Evolutionary conservation across 2,888 invertebrate genomes (phyloP).

Genomic region (Orthonychiurus folsomi): DNA sequence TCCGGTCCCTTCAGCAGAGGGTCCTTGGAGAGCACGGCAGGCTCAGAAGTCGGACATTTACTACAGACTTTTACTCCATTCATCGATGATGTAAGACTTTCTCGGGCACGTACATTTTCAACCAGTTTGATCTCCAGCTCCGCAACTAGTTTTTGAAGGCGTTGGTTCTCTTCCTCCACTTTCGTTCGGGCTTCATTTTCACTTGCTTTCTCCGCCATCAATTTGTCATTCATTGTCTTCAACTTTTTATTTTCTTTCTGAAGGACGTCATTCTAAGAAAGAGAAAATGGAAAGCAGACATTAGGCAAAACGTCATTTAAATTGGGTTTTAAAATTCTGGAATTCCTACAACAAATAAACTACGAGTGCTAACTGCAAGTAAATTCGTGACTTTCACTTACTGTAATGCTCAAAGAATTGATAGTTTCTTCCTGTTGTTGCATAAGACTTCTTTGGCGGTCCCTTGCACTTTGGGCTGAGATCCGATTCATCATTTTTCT

Average conservation of each 20-base stretch:
- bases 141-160: slow-evolving; percentile 20
- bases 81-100: neutral
- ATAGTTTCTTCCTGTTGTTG: slow-evolving; percentile 30
- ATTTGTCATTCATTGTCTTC: slow-evolving; percentile 15
- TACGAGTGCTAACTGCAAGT: too few species aligned
- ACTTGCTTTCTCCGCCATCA: slow-evolving; percentile 29
- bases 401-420: slow-evolving; percentile 24
- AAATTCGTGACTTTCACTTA: slow-evolving; percentile 17
- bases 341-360: slow-evolving; percentile 5
- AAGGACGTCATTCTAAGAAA: slow-evolving; percentile 21
- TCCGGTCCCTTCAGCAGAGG: slow-evolving; percentile 41
- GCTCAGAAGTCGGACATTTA: slow-evolving; percentile 29
- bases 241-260: slow-evolving; percentile 22
- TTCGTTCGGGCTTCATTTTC: slow-evolving; percentile 9
- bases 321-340: neutral
- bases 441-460: slow-evolving; percentile 38
- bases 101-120: neutral
- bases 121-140: slow-evolving; percentile 29
- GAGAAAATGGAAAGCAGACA: slow-evolving; percentile 9
- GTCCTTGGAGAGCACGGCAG: slow-evolving; percentile 39
- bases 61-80: slow-evolving; percentile 7
- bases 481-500: slow-evolving; percentile 40
- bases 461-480: slow-evolving; percentile 40
- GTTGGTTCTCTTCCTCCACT: slow-evolving; percentile 27
- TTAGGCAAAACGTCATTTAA: neutral